A percentile compares a stretch with the other conserved stretches of the same genome.
Conservation (phyloP, 2,888 invertebrate species). For the Scaptomyza polygonia region DNA sequence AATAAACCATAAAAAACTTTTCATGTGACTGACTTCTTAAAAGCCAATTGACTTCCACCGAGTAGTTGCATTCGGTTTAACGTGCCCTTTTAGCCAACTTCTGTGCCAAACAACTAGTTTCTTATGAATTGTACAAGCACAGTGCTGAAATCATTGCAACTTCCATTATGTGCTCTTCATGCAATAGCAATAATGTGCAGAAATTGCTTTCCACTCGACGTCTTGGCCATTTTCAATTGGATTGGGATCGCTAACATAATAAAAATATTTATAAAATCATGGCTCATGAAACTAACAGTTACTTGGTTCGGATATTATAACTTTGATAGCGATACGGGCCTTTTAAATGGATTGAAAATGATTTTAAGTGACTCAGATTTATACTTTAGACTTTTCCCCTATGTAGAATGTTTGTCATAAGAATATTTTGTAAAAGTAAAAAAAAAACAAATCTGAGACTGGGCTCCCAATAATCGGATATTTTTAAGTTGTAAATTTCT, state of each 20-base stretch:
- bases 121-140: constrained; percentile 12
- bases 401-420: too few relatives aligned
- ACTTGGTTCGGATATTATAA: neutral
- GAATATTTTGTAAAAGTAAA: too few relatives aligned
- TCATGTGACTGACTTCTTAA: constrained; percentile 74
- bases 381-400: too few relatives aligned
- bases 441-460: too few relatives aligned
- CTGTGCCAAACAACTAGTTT: constrained; percentile 27
- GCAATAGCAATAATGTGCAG: constrained; percentile 66
- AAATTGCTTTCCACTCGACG: constrained; percentile 67
- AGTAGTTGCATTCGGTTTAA: constrained; percentile 49
- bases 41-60: constrained; percentile 72
- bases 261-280: constrained; percentile 4
- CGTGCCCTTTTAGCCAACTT: constrained; percentile 29
- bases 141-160: constrained; percentile 31
- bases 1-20: constrained; percentile 58
- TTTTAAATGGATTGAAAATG: too few relatives aligned
- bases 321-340: neutral
- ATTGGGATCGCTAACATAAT: neutral
- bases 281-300: constrained; percentile 7
- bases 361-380: too few relatives aligned
- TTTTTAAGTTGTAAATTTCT: too few relatives aligned
- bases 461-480: too few relatives aligned
- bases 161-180: constrained; percentile 60
- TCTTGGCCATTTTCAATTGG: constrained; percentile 36